Evolutionary conservation across 1,140 invertebrate species (phyloP), one percentile per base, ranked within the genome.

Genomic region (Saccostrea echinata): DNA sequence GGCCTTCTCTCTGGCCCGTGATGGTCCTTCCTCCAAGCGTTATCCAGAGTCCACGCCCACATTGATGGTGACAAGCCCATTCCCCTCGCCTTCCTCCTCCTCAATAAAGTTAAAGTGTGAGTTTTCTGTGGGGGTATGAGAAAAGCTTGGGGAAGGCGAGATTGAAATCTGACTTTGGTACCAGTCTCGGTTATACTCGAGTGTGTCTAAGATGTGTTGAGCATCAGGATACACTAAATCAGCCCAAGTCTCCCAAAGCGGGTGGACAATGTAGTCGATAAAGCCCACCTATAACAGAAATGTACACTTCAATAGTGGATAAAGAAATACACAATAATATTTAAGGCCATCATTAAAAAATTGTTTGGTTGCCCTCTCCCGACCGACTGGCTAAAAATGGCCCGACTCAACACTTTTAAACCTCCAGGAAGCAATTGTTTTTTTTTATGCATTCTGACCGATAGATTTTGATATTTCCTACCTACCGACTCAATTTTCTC

Each of bases 221-320:
- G 98, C 99, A 94, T 99, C 98, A 0, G 99, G 99, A 95, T 99
- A 98, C 2, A 99, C 99, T 52, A 99, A 96, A 94, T 99, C 99
- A 16, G 98, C 98, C 99, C 99, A 99, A 4, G 99, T 99, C 95
- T 99, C 99, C 98, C 98, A 99, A 27, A 99, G 95, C 11, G 99
- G 99, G 96, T 99, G 99, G 4, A 99, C 98, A 93, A 99, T 99
- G 95, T 99, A 99, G 95, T 99, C 98, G 93, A 99, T 99, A 94
- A 99, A 99, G 90, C 99, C 98, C 93, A 99, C 98, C 96, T 98
- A 95, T 68, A 93, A 92, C 90, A 82, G 76, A 85, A 90, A 88
- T 85, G 71, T 33, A 30, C 1, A 13, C 27, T 24, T 18, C 24
- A 80, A 24, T 43, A 33, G 24, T 27, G 18, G 11, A 80, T 80